phyloP scores from a whole-genome alignment of 2,888 invertebrate genomes.

The Xestobium rufovillosum region DNA sequence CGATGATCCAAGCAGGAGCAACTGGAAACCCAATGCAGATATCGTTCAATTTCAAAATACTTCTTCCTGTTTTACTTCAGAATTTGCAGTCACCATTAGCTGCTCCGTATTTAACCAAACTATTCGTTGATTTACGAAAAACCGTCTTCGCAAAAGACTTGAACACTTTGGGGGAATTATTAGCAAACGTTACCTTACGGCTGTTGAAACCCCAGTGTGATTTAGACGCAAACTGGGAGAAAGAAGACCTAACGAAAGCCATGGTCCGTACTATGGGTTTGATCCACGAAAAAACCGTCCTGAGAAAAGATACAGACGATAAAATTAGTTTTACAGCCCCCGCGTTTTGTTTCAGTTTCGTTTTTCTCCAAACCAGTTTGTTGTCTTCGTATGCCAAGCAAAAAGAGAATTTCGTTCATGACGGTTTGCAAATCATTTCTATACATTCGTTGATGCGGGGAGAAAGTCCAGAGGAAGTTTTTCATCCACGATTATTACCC shows the following conservation, averaged over 20 bases:
- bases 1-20: slow-evolving; percentile 47
- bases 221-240: slow-evolving; percentile 69
- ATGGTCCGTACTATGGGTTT: slow-evolving; percentile 55
- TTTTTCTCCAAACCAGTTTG: slow-evolving; percentile 61
- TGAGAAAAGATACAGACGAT: slow-evolving; percentile 24
- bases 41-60: slow-evolving; percentile 49
- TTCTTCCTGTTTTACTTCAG: slow-evolving; percentile 51
- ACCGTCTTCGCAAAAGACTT: slow-evolving; percentile 47
- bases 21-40: slow-evolving; percentile 48
- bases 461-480: slow-evolving; percentile 36
- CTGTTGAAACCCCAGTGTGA: slow-evolving; percentile 75
- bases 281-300: slow-evolving; percentile 49
- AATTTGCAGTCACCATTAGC: slow-evolving; percentile 71
- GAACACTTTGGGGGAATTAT: slow-evolving; percentile 48
- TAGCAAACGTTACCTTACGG: slow-evolving; percentile 67
- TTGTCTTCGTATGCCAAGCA: slow-evolving; percentile 43
- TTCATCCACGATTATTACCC: slow-evolving; percentile 73
- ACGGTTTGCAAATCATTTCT: slow-evolving; percentile 58
- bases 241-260: slow-evolving; percentile 56
- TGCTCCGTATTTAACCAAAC: slow-evolving; percentile 56
- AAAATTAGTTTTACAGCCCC: slow-evolving; percentile 55
- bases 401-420: slow-evolving; percentile 51
- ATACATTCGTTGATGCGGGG: slow-evolving; percentile 64
- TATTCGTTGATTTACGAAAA: slow-evolving; percentile 55
- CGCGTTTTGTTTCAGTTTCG: slow-evolving; percentile 77